Percentiles rank a stretch among this genome's conserved stretches.
Conservation (phyloP, 37 sponge, comb jelly and placozoan genomes). For the Hexactinellida sp. region DNA sequence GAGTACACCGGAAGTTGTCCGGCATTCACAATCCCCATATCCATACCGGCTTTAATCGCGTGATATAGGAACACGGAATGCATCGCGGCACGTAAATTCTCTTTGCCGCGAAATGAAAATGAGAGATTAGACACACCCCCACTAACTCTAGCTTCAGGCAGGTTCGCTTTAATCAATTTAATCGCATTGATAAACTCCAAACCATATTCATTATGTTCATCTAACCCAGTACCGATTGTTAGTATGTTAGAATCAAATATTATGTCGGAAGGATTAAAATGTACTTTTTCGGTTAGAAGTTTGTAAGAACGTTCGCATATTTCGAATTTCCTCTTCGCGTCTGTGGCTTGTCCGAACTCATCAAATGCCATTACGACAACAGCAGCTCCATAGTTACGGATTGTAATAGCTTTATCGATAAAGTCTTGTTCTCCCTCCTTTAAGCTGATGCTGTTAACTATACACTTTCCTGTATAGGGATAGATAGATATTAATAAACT, state of each 20-base stretch:
- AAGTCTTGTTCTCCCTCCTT: constrained; percentile 97
- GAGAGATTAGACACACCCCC: constrained; percentile 94
- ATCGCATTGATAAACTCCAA: constrained; percentile 67
- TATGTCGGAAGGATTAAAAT: constrained; percentile 93
- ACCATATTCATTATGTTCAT: constrained; percentile 90
- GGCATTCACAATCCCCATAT: constrained; percentile 99
- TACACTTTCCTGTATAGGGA: constrained; percentile 77
- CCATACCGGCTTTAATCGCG: constrained; percentile 93
- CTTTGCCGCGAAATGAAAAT: constrained; percentile 89
- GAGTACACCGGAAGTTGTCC: constrained; percentile 88
- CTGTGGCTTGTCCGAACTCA: constrained; percentile 88
- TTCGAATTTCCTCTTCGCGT: constrained; percentile 47
- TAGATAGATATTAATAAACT: too few species aligned
- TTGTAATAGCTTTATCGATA: constrained; percentile 52
- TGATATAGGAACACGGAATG: constrained; percentile 95
- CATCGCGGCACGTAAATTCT: constrained; percentile 80
- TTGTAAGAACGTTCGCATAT: constrained; percentile 82
- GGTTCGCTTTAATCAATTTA: constrained; percentile 60
- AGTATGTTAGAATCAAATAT: constrained; percentile 99
- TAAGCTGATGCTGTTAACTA: constrained; percentile 93
- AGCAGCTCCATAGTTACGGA: constrained; percentile 86
- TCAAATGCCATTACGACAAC: constrained; percentile 98
- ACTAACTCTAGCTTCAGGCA: constrained; percentile 65
- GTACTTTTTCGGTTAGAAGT: constrained; percentile 55
- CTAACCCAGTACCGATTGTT: constrained; percentile 95